Evolutionary conservation across 2,797 vertebrate genomes (phyloP).

Genomic region (Gambelia wislizenii): DNA sequence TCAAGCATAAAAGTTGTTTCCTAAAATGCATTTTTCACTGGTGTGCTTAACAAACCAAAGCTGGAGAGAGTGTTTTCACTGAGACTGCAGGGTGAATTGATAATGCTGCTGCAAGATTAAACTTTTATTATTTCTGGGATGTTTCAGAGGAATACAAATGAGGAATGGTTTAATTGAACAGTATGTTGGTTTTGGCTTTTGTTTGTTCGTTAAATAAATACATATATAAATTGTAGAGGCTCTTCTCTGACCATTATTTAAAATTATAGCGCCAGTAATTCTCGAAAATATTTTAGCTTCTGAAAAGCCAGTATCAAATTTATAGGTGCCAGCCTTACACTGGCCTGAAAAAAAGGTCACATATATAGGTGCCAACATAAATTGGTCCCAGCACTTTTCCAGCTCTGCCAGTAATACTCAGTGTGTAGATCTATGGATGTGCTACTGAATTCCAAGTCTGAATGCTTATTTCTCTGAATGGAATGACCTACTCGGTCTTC

Average conservation of each 20-base stretch:
- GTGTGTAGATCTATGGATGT: constrained; percentile 35
- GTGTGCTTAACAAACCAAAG: constrained; percentile 54
- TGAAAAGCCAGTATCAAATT: neutral
- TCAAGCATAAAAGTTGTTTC: constrained; percentile 61
- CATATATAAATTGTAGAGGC: too few relatives aligned
- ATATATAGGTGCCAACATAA: neutral
- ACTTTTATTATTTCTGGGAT: constrained; percentile 35
- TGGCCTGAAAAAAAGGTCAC: constrained; percentile 6
- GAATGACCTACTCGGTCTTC: constrained; percentile 50
- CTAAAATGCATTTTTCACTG: constrained; percentile 64
- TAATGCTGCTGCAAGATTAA: constrained; percentile 54
- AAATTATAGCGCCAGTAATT: constrained; percentile 37
- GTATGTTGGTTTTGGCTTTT: constrained; percentile 17
- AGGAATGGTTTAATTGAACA: constrained; percentile 36
- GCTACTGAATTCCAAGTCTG: constrained; percentile 50
- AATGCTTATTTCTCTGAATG: constrained; percentile 55
- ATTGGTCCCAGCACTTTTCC: constrained; percentile 11
- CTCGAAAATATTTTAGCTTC: constrained; percentile 20
- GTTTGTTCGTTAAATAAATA: neutral
- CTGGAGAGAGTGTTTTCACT: constrained; percentile 16
- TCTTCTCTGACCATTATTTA: constrained; percentile 47
- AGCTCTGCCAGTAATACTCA: constrained; percentile 32
- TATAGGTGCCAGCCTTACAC: neutral
- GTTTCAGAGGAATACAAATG: constrained; percentile 42
- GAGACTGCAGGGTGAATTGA: constrained; percentile 53